Percentiles rank a stretch among this genome's conserved stretches.
Conservation (phyloP, 2,113 vertebrate genomes). For the Hypanus sabinus region DNA sequence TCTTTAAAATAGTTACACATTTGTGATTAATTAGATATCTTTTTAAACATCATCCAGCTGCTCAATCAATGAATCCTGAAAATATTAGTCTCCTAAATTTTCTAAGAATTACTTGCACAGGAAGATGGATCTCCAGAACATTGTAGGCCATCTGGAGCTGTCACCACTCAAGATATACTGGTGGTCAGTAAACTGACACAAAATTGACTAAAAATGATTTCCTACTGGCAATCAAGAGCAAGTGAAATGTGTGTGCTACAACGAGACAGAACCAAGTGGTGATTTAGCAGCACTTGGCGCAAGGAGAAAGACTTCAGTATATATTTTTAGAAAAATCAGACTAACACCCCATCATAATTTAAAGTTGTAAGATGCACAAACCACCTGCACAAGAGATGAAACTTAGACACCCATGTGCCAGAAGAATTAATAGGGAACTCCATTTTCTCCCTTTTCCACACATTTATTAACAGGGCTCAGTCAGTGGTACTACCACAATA, state of each 20-base stretch:
- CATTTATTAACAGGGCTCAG: not conserved
- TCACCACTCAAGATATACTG: not conserved
- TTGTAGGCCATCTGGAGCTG: not conserved
- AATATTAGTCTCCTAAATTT: not conserved
- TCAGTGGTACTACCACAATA: not conserved
- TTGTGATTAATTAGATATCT: not conserved
- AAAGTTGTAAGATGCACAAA: not conserved
- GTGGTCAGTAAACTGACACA: not conserved
- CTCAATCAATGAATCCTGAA: not conserved
- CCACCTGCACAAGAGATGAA: not conserved
- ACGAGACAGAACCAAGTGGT: not conserved
- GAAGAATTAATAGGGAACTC: not conserved
- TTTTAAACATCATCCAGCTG: not conserved
- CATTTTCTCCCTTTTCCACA: not conserved
- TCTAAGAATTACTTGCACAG: not conserved
- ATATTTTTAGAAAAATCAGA: not conserved
- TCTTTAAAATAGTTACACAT: not conserved
- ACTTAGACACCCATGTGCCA: not conserved
- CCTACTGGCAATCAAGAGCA: not conserved
- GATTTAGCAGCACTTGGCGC: not conserved
- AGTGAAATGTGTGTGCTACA: not conserved
- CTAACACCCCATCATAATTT: not conserved
- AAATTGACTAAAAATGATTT: not conserved
- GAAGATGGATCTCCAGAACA: not conserved
- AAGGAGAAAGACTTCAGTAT: not conserved